These are phyloP conservation scores for Neoseiulus cucumeris DNA, from an alignment of 1,140 invertebrate species.

Conservation along the genomic window DNA sequence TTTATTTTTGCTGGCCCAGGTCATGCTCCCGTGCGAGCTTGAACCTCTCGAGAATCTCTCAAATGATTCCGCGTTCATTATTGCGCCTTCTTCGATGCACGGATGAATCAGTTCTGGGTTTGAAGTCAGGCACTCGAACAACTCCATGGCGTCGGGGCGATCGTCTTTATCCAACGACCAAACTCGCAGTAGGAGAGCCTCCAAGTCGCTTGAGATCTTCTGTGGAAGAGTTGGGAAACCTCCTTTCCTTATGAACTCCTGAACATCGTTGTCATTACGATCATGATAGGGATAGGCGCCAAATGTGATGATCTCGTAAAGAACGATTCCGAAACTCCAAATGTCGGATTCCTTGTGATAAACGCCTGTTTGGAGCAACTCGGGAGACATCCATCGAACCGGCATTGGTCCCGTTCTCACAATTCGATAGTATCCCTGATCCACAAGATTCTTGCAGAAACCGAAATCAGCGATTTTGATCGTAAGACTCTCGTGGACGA, in stretches of 20 bases:
- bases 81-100: conserved; percentile 38
- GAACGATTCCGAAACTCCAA: conserved; percentile 61
- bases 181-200: conserved; percentile 43
- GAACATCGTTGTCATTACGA: conserved; percentile 57
- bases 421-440: conserved; percentile 68
- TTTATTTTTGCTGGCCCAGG: no score
- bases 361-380: conserved; percentile 52
- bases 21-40: no score
- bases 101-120: conserved; percentile 53
- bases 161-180: conserved; percentile 47
- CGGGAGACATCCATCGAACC: conserved; percentile 81
- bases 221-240: conserved; percentile 44
- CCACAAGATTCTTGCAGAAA: conserved; percentile 67
- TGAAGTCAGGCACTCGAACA: conserved; percentile 53
- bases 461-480: conserved; percentile 83
- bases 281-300: conserved; percentile 71
- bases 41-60: no score
- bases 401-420: conserved; percentile 53
- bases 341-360: conserved; percentile 64
- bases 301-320: conserved; percentile 67
- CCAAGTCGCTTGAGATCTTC: conserved; percentile 36
- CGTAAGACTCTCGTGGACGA: conserved; percentile 54
- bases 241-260: conserved; percentile 53
- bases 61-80: no score
- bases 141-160: conserved; percentile 48